These are phyloP conservation scores for Odontamblyopus rebecca DNA, from an alignment of 2,797 vertebrate genomes.

Conservation along the genomic window DNA sequence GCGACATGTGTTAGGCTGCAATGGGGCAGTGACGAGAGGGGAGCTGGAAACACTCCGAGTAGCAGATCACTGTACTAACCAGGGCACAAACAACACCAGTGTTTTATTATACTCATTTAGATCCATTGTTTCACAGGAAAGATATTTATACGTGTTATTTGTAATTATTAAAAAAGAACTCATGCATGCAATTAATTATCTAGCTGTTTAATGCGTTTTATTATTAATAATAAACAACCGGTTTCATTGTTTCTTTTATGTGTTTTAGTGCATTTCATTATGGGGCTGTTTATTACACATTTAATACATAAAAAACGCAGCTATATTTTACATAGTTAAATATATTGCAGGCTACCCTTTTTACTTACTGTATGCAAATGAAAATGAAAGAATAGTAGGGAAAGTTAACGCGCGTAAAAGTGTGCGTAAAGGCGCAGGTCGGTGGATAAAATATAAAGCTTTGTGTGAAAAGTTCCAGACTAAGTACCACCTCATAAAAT, in stretches of 20 bases:
- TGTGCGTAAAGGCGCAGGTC: conserved; percentile 3
- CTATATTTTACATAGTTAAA: neutral
- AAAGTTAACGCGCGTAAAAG: neutral
- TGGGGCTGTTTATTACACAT: neutral
- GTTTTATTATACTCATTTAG: neutral
- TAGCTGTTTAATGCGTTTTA: neutral
- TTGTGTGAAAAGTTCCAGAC: neutral
- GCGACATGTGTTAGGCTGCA: conserved; percentile 80
- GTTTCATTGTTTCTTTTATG: neutral
- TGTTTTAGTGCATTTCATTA: neutral
- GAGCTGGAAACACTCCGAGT: conserved; percentile 47
- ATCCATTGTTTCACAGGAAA: neutral
- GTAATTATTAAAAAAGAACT: neutral
- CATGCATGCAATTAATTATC: neutral
- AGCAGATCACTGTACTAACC: conserved; percentile 13
- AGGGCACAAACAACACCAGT: neutral
- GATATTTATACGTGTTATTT: neutral
- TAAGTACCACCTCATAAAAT: neutral
- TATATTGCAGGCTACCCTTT: neutral
- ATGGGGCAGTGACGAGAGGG: conserved; percentile 38
- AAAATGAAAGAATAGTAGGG: neutral
- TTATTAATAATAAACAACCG: neutral
- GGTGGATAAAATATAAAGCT: neutral
- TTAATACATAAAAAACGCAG: neutral
- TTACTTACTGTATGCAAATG: neutral